Evolutionary conservation across 2,888 invertebrate genomes (phyloP).

Genomic region (Acanthoscelides obtectus): DNA sequence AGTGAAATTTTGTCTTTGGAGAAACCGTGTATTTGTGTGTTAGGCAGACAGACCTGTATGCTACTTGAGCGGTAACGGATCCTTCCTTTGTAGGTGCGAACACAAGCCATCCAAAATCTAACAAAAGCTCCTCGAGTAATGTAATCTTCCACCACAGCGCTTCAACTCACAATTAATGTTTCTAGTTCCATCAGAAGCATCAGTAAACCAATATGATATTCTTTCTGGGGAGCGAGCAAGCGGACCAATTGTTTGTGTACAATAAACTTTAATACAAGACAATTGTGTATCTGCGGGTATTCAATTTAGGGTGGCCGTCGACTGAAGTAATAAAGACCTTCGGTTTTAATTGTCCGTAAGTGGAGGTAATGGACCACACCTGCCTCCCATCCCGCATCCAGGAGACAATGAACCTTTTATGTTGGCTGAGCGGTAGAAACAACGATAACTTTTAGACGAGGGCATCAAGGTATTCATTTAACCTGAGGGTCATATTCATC

Average conservation of each 20-base stretch:
- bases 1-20: too few species aligned
- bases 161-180: not conserved
- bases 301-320: conserved; percentile 31
- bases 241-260: conserved; percentile 30
- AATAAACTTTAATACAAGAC: conserved; percentile 37
- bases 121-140: not conserved
- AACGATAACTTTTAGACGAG: conserved; percentile 8
- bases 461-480: conserved; percentile 23
- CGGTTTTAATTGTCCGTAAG: conserved; percentile 40
- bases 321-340: conserved; percentile 34
- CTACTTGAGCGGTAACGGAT: not conserved
- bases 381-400: conserved; percentile 37
- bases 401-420: conserved; percentile 27
- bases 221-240: not conserved
- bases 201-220: not conserved
- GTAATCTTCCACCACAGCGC: not conserved
- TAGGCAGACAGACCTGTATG: too few species aligned
- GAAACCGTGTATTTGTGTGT: too few species aligned
- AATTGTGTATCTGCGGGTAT: conserved; percentile 38
- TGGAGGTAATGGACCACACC: conserved; percentile 46
- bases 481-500: conserved; percentile 22
- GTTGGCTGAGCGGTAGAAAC: conserved; percentile 11
- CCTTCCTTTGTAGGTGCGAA: not conserved
- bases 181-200: not conserved
- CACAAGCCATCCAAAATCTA: not conserved